Evolutionary conservation across 1,140 invertebrate species (phyloP), one percentile per base, ranked within the genome.

Genomic region (Wasmannia auropunctata): DNA sequence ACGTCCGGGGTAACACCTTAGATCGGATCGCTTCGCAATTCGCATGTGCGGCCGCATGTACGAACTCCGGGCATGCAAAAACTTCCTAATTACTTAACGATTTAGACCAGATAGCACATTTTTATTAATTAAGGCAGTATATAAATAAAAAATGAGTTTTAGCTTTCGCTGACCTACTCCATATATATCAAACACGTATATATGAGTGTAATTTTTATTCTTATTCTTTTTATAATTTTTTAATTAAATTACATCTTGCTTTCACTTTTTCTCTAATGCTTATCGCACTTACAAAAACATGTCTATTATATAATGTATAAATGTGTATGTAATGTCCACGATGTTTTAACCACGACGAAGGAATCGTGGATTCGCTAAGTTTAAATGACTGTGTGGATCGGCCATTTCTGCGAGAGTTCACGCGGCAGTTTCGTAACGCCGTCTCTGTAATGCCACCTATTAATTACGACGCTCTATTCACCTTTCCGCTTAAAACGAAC

Each of bases 81-180:
- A 65, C 31, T 54, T 51, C 43, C 14, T 62, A 19, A 80, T 80
- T 80, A 67, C 31, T 62, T 80, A 22, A 22, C 28, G 25, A 65
- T 65, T 28, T 1, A 31, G 37, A 77, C 14, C 16, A n/a, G 1
- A 2, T 51, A 34, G 14, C 11, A 8, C 31, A 40, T 51, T 37
- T 77, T 76, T 63, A 43, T 67, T 1, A 67, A 67, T 67, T 67
- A 22, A 46, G 11, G 1, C n/a, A n/a, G n/a, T 16, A 16, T 8
- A 25, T 67, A 67, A 65, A 65, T 67, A 67, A 67, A 67, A 67
- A 67, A 67, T 67, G 22, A 28, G 14, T 5, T 28, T 67, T 16
- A 67, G 6, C 14, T 67, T 67, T 67, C 63, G 22, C 14, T 43
- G n/a, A 40, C 10, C 14, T 67, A 25, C 22, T 37, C 10, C 19